Conservation (phyloP, 2,797 vertebrate genomes). For the Nasua narica region DNA sequence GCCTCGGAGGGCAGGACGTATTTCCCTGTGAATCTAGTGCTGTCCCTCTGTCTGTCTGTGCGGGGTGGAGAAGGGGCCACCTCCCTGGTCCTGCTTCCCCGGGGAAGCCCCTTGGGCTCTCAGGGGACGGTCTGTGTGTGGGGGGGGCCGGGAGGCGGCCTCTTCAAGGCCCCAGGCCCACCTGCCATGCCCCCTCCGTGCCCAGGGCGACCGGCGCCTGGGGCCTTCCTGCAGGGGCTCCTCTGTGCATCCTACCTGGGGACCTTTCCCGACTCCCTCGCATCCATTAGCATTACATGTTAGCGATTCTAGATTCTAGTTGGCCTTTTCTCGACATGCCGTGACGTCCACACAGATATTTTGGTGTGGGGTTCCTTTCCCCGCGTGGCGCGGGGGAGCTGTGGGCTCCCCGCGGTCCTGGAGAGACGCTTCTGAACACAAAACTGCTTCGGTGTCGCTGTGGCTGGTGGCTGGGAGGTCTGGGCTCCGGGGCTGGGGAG, state of each 20-base stretch:
- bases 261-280: not conserved
- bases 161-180: fast-evolving
- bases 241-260: not conserved
- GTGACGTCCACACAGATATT: fast-evolving
- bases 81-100: not conserved
- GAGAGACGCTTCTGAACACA: fast-evolving
- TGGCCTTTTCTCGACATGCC: not conserved
- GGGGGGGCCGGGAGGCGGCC: too few relatives aligned
- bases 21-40: too few relatives aligned
- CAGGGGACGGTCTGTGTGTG: fast-evolving
- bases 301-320: fast-evolving
- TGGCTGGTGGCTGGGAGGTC: not conserved
- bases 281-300: fast-evolving
- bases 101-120: not conserved
- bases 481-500: not conserved
- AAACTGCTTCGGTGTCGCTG: not conserved
- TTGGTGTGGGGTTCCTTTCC: not conserved
- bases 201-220: not conserved
- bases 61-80: too few relatives aligned
- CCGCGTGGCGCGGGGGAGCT: fast-evolving
- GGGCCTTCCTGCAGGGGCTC: not conserved
- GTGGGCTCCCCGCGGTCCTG: not conserved
- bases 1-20: fast-evolving
- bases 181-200: fast-evolving
- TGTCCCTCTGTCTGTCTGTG: fast-evolving